Evolutionary conservation across 2,113 vertebrate species (phyloP), one percentile per base, ranked within the genome.

Genomic region (Ptyas mucosa): DNA sequence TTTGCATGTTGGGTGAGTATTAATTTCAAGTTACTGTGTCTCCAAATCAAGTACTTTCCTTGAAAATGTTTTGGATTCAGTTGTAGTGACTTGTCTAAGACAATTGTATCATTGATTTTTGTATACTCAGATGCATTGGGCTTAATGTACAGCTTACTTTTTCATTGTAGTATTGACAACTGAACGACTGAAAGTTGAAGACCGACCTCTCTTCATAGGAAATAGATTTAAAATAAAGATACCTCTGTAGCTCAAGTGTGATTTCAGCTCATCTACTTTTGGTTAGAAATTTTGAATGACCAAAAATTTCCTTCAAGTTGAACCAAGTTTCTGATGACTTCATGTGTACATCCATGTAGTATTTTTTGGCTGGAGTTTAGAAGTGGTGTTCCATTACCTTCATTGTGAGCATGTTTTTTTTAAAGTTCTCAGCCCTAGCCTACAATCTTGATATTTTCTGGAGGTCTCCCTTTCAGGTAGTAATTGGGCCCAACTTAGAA

Each of bases 221-320:
- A 89, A 20, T 12, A 7, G 53, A 53, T 55, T 34, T 53, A 85
- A 90, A 87, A 21, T 39, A 88, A 89, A 8, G 10, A 5, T 29
- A 93, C 94, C 94, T 91, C 94, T 94, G 94, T 52, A 95, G 96
- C 21, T 64, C 91, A 93, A 90, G 0, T 75, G 57, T 64, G 90
- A 96, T 89, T 85, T 91, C 94, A 94, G 87, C 39, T 20, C 93
- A 94, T 95, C 93, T 91, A n/a, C 2, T n/a, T 23, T 46, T 21
- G 43, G 20, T 52, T 64, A 61, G 26, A 29, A 87, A 39, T 34
- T 75, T 75, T 39, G 39, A 39, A 75, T 75, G 69, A 39, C 2
- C 69, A 34, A 75, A 39, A 75, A 20, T 39, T 18, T 75, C 14
- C 7, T 75, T 75, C 69, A 39, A 75, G 69, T 75, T 75, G 69